phyloP scores from a whole-genome alignment of 64 coral and sea anemone species.

The Exaiptasia diaphana region DNA sequence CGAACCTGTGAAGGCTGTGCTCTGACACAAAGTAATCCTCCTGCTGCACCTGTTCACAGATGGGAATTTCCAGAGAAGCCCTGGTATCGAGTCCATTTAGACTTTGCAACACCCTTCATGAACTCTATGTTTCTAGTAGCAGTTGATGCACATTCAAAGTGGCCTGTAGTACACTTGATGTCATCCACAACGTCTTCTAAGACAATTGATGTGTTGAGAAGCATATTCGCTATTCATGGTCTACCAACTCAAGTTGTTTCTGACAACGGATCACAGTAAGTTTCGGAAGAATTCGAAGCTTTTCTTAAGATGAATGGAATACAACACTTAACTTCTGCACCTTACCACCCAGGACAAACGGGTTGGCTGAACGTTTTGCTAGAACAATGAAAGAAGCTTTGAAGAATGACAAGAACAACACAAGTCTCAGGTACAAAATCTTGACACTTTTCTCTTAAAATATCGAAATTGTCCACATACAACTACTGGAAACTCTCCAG shows the following conservation, averaged over 20 bases:
- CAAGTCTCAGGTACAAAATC: not conserved
- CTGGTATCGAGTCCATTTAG: not conserved
- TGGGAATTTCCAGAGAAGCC: constrained; percentile 10
- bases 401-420: not conserved
- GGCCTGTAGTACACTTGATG: constrained; percentile 23
- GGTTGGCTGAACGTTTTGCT: constrained; percentile 1
- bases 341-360: constrained; percentile 30
- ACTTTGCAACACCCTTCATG: constrained; percentile 13
- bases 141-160: constrained; percentile 26
- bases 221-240: not conserved
- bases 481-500: not conserved
- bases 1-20: not conserved
- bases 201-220: not conserved
- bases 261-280: constrained; percentile 27
- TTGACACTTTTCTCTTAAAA: constrained; percentile 7
- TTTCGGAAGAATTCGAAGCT: not conserved
- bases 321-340: not conserved
- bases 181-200: not conserved
- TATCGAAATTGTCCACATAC: constrained; percentile 16
- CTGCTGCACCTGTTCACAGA: not conserved
- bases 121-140: not conserved
- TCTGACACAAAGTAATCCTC: not conserved
- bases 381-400: not conserved
- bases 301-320: constrained; percentile 41
- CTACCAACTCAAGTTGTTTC: constrained; percentile 7